Base-by-base conservation (phyloP, 2,888 invertebrate species). In the Lasiommata megera region DNA sequence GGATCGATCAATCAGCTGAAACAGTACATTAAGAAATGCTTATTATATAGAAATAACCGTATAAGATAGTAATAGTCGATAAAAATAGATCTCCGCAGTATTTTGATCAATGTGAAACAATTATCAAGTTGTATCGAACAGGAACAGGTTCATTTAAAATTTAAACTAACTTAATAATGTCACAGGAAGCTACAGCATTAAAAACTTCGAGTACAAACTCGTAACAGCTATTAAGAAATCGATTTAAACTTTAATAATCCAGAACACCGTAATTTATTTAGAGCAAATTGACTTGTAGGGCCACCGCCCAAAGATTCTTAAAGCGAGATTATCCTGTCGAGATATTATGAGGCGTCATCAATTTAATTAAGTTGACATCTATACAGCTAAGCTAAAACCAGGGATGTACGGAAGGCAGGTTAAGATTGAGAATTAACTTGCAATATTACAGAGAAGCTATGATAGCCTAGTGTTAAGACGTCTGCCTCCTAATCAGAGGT, bases 321-420 rank as follows among this genome's bases (percentile, higher is more conserved):
- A 17, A 31, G 11, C 31, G 17, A 47, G 46, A 40, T 51, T 51
- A 51, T 51, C 51, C 23, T 51, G 23, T 7, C 14, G 16, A 51
- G 40, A 28, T 40, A 51, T 40, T 40, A 51, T 11, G 38, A 29
- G 29, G 11, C 14, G 28, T 11, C 50, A 51, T 51, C 23, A 29
- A 51, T 51, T 51, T 40, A 51, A 40, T 51, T 51, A 29, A 38
- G 38, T 50, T n/a, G 51, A 29, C 7, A 29, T 28, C 29, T 40
- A 50, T 48, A 37, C 6, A 12, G 50, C 23, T 12, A 18, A 6
- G 5, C 6, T 36, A 18, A 48, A 8, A 48, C 16, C 34, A 23
- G 3, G 2, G 2, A 3, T 23, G 2, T 23, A 3, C 2, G 23
- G 23, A 23, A 23, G 2, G 5, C 23, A n/a, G n/a, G n/a, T n/a